Evolutionary conservation across 2,797 vertebrate genomes (phyloP).

Genomic region (Catostomus latipinnis): DNA sequence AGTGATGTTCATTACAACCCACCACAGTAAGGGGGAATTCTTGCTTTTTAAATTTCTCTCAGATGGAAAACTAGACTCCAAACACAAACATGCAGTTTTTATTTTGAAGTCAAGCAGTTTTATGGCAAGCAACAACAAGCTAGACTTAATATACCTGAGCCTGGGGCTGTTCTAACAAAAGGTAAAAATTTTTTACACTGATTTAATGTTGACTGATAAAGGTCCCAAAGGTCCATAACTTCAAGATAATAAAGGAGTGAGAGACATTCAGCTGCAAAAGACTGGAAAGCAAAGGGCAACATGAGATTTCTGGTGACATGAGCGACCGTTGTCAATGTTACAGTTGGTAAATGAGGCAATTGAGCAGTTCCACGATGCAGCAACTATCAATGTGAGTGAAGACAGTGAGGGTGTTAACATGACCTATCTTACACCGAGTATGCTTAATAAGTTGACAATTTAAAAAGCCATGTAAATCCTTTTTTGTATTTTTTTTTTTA

Average conservation of each 20-base stretch:
- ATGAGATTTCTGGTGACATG: not conserved
- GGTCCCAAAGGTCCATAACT: not conserved
- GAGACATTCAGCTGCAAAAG: not conserved
- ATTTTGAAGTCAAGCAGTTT: constrained; percentile 34
- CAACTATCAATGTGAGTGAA: too few relatives aligned
- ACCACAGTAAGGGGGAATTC: constrained; percentile 41
- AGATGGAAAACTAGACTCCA: constrained; percentile 32
- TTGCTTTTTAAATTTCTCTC: constrained; percentile 35
- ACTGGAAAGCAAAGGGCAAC: constrained; percentile 13
- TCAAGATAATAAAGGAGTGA: constrained; percentile 17
- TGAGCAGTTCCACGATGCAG: too few relatives aligned
- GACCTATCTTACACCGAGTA: too few relatives aligned
- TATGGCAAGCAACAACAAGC: constrained; percentile 22
- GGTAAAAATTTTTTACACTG: constrained; percentile 1
- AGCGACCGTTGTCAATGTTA: too few relatives aligned
- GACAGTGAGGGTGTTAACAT: too few relatives aligned
- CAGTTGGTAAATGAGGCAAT: too few relatives aligned
- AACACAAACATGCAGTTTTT: constrained; percentile 43
- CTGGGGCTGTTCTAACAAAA: constrained; percentile 11
- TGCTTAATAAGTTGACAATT: too few relatives aligned
- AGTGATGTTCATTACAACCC: constrained; percentile 48
- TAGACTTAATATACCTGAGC: constrained; percentile 19
- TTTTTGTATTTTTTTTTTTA: too few relatives aligned
- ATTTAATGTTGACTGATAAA: not conserved
- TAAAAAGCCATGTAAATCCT: too few relatives aligned